phyloP scores from a whole-genome alignment of 2,888 invertebrate species.

The Stenotaenia linearis region DNA sequence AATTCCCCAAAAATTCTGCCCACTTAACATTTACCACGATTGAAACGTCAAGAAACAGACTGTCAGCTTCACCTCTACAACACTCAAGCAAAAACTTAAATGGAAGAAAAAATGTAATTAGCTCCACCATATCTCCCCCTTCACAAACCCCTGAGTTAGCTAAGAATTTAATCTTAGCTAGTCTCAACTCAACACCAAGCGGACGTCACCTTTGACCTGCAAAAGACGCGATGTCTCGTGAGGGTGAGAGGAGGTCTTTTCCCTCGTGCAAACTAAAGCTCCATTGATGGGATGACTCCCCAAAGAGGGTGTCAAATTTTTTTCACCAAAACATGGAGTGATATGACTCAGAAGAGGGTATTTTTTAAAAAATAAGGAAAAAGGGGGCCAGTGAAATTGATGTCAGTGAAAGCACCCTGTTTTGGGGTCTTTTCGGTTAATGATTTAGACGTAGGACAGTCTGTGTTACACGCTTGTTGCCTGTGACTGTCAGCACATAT shows the following conservation, averaged over 20 bases:
- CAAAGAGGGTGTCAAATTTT: neutral
- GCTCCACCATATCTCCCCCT: neutral
- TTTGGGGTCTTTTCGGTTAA: neutral
- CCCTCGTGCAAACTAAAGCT: neutral
- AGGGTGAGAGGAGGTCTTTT: neutral
- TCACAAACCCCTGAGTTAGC: neutral
- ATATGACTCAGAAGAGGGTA: neutral
- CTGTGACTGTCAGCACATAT: neutral
- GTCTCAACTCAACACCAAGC: neutral
- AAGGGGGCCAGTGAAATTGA: neutral
- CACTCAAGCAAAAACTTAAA: neutral
- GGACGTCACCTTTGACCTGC: neutral
- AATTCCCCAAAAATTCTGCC: too few species aligned
- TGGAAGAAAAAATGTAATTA: neutral
- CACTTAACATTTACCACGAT: too few species aligned
- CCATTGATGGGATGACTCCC: neutral
- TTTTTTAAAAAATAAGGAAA: too few species aligned
- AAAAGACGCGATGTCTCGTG: neutral
- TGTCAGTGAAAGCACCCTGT: neutral
- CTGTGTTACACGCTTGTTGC: neutral
- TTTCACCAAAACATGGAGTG: neutral
- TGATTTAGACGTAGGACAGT: neutral
- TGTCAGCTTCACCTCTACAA: neutral
- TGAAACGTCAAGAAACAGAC: neutral
- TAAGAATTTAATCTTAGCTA: neutral